A percentile compares a stretch with the other conserved stretches of the same genome.
These are phyloP conservation scores for Caenorhabditis becei DNA, from an alignment of 2,888 invertebrate species.

Conservation along the genomic window DNA sequence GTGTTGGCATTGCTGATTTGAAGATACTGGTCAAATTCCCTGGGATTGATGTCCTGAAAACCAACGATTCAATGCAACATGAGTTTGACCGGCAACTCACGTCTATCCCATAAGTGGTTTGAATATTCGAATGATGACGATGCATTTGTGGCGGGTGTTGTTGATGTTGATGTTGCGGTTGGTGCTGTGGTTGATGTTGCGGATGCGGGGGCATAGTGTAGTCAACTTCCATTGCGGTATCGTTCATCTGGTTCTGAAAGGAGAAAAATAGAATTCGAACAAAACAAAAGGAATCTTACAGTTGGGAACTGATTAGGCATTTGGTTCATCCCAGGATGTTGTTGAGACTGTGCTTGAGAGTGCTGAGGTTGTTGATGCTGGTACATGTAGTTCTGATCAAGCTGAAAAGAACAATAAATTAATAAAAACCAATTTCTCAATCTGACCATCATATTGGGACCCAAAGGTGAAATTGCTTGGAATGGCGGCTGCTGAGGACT, in stretches of 20 bases:
- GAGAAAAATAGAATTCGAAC: too few relatives aligned
- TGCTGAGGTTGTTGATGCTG: conserved; percentile 40
- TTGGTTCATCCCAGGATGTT: conserved; percentile 26
- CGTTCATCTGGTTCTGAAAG: conserved; percentile 47
- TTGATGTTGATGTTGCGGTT: conserved; percentile 27
- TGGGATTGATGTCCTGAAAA: conserved; percentile 69
- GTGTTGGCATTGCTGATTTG: conserved; percentile 58
- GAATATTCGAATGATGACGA: conserved; percentile 38
- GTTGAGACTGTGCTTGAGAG: conserved; percentile 7
- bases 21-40: conserved; percentile 69
- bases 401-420: conserved; percentile 25
- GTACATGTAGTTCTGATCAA: conserved; percentile 40
- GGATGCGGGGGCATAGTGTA: conserved; percentile 35
- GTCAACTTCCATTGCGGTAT: conserved; percentile 60
- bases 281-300: conserved; percentile 4
- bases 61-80: background rate
- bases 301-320: conserved; percentile 39
- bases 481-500: conserved; percentile 60
- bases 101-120: conserved; percentile 45
- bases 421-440: background rate
- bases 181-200: conserved; percentile 33
- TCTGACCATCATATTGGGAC: conserved; percentile 5
- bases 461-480: conserved; percentile 56
- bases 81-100: conserved; percentile 5
- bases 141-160: conserved; percentile 40